Percentiles rank a stretch among this genome's conserved stretches.
Evolutionary conservation across 1,140 invertebrate genomes (phyloP).

Genomic region (Microplitis demolitor): DNA sequence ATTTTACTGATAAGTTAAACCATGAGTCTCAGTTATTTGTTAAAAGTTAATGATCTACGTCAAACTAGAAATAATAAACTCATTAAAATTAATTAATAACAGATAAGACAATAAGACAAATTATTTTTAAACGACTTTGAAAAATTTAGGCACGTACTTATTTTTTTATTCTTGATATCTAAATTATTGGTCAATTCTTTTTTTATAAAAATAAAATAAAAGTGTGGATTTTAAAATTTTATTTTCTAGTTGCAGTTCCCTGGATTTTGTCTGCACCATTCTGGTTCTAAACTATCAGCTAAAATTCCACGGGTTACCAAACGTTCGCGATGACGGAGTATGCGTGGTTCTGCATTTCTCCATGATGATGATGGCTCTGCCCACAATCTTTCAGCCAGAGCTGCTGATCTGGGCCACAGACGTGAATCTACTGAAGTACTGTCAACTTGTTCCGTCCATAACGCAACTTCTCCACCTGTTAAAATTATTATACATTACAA

Average conservation of each 20-base stretch:
- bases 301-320: slow-evolving; percentile 70
- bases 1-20: too few species aligned
- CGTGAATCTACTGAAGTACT: slow-evolving; percentile 68
- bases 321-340: slow-evolving; percentile 73
- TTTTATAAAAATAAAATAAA: too few species aligned
- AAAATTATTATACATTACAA: slow-evolving; percentile 1
- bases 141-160: too few species aligned
- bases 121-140: too few species aligned
- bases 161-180: too few species aligned
- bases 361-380: slow-evolving; percentile 67
- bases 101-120: too few species aligned
- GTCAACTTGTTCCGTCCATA: slow-evolving; percentile 84
- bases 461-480: slow-evolving; percentile 73
- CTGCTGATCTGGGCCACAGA: slow-evolving; percentile 80
- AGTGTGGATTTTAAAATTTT: too few species aligned
- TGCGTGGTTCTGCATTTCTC: slow-evolving; percentile 70
- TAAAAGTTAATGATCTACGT: too few species aligned
- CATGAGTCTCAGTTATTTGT: too few species aligned
- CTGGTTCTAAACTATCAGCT: slow-evolving; percentile 75
- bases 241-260: slow-evolving; percentile 66
- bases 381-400: slow-evolving; percentile 82
- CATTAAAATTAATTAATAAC: too few species aligned
- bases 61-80: too few species aligned
- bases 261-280: slow-evolving; percentile 83
- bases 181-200: too few species aligned